A percentile compares a stretch with the other conserved stretches of the same genome.
Conservation (phyloP, 1,140 invertebrate species). For the Dendrolimus kikuchii region DNA sequence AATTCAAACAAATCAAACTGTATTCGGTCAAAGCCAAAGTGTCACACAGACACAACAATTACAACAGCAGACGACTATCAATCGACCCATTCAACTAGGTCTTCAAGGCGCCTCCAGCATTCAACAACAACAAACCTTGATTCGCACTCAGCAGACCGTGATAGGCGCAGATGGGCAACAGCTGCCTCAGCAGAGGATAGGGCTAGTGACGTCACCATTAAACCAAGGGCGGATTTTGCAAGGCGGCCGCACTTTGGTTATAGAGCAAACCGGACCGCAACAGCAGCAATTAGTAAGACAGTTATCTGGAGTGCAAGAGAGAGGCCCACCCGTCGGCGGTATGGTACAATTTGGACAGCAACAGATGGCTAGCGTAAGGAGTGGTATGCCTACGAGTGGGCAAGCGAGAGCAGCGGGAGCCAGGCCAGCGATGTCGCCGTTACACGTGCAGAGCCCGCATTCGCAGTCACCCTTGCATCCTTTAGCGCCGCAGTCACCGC, state of each 20-base stretch:
- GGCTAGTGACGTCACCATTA: conserved; percentile 52
- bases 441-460: conserved; percentile 47
- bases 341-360: conserved; percentile 52
- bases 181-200: conserved; percentile 52
- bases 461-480: conserved; percentile 30
- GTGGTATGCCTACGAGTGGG: conserved; percentile 48
- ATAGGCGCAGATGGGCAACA: conserved; percentile 49
- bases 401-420: conserved; percentile 42
- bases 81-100: conserved; percentile 54
- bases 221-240: conserved; percentile 49
- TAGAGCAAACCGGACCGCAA: conserved; percentile 47
- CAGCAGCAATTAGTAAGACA: conserved; percentile 54
- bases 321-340: conserved; percentile 35
- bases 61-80: conserved; percentile 52
- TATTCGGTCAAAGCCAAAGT: conserved; percentile 58
- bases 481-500: conserved; percentile 28
- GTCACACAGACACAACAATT: conserved; percentile 48
- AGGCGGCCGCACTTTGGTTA: conserved; percentile 51
- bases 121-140: conserved; percentile 53
- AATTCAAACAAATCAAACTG: conserved; percentile 46
- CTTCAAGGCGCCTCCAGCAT: conserved; percentile 35
- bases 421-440: conserved; percentile 51
- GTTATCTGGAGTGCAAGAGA: conserved; percentile 38
- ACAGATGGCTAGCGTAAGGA: conserved; percentile 62
- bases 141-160: conserved; percentile 52